Evolutionary conservation across 2,888 invertebrate species (phyloP).

Genomic region (Amorpha juglandis): DNA sequence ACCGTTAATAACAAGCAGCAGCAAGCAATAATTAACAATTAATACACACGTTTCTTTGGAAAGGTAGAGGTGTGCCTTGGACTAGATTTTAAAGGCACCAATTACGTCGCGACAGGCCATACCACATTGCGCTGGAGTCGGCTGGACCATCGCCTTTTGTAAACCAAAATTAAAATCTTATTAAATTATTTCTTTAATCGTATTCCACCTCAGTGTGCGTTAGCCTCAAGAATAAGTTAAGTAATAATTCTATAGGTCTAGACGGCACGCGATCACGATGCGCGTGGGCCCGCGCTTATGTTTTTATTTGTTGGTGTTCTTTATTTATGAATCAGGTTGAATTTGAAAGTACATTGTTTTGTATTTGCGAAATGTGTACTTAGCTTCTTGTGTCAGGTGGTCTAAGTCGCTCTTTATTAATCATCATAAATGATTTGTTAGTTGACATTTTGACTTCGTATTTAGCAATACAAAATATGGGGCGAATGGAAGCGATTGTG

Average conservation of each 20-base stretch:
- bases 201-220: neutral
- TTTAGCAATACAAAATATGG: neutral
- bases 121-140: too few species aligned
- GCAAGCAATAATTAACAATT: too few species aligned
- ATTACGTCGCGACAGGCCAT: too few species aligned
- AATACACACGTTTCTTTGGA: too few species aligned
- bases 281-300: conserved; percentile 34
- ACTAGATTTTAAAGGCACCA: too few species aligned
- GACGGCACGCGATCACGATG: conserved; percentile 29
- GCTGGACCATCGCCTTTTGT: too few species aligned
- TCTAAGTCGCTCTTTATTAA: conserved; percentile 8
- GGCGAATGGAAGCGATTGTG: too few species aligned
- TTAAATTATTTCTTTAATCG: too few species aligned
- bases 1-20: too few species aligned
- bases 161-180: too few species aligned
- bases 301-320: conserved; percentile 37
- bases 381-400: conserved; percentile 33
- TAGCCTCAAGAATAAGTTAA: conserved; percentile 10
- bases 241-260: conserved; percentile 26
- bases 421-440: neutral
- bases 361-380: conserved; percentile 43
- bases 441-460: neutral
- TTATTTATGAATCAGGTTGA: conserved; percentile 38
- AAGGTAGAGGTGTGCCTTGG: too few species aligned
- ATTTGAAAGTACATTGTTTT: conserved; percentile 40